A percentile compares a stretch with the other conserved stretches of the same genome.
These are phyloP conservation scores for Orthonevra nobilis DNA, from an alignment of 2,888 invertebrate genomes.

Conservation along the genomic window DNA sequence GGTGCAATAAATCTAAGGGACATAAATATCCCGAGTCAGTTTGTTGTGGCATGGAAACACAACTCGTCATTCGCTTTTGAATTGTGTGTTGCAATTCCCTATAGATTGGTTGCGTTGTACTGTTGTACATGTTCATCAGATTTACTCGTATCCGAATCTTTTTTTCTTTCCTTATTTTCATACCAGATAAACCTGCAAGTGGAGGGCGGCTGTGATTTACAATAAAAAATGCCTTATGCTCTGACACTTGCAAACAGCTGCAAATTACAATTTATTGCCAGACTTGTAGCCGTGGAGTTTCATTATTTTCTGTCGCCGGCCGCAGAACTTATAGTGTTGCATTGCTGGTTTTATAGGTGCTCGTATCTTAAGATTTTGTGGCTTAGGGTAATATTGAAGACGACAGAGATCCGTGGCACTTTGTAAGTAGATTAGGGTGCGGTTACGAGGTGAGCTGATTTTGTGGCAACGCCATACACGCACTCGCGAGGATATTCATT, in stretches of 20 bases:
- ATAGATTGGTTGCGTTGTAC: slow-evolving; percentile 9
- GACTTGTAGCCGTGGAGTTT: slow-evolving; percentile 20
- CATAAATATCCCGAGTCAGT: slow-evolving; percentile 13
- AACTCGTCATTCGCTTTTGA: slow-evolving; percentile 36
- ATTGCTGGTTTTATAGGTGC: not conserved
- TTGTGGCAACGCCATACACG: too few species aligned
- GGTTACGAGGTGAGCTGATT: too few species aligned
- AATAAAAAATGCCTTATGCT: slow-evolving; percentile 26
- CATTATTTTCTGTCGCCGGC: slow-evolving; percentile 19
- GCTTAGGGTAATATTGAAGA: not conserved
- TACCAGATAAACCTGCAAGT: slow-evolving; percentile 20
- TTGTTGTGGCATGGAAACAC: slow-evolving; percentile 15
- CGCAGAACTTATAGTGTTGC: slow-evolving; percentile 1
- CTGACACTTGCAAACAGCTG: slow-evolving; percentile 57
- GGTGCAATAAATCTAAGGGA: slow-evolving; percentile 20
- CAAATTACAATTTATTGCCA: slow-evolving; percentile 65
- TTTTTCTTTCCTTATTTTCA: slow-evolving; percentile 12
- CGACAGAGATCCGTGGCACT: too few species aligned
- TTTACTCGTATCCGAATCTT: too few species aligned
- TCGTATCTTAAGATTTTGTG: not conserved
- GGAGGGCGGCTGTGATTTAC: slow-evolving; percentile 25
- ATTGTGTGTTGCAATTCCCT: slow-evolving; percentile 22
- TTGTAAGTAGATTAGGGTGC: too few species aligned
- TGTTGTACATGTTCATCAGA: slow-evolving; percentile 37
- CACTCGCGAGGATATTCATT: too few species aligned